Evolutionary conservation across 2,888 invertebrate genomes (phyloP).

Genomic region (Cartodere bifasciata): DNA sequence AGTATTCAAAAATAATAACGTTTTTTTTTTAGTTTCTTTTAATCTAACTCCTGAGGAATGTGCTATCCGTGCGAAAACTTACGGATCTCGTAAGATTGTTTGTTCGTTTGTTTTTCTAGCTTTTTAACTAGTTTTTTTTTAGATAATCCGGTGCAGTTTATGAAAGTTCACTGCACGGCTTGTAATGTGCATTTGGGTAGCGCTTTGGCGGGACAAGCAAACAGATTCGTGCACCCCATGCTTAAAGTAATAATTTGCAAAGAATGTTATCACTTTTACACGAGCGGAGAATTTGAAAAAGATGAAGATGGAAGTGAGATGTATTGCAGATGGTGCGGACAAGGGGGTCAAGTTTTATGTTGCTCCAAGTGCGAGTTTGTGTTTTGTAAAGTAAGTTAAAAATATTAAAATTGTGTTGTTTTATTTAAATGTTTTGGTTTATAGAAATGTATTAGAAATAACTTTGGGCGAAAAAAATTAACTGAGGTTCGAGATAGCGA

Average conservation of each 20-base stretch:
- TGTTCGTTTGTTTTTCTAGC: not conserved
- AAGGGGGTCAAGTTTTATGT: constrained; percentile 57
- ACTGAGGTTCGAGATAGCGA: constrained; percentile 62
- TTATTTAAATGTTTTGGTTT: constrained; percentile 23
- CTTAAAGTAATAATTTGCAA: constrained; percentile 59
- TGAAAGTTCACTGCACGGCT: constrained; percentile 58
- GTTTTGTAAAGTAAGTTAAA: constrained; percentile 48
- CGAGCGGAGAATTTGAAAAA: constrained; percentile 69
- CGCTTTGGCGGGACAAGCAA: constrained; percentile 47
- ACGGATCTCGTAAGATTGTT: constrained; percentile 19
- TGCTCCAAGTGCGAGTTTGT: constrained; percentile 64
- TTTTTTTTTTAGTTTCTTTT: constrained; percentile 21
- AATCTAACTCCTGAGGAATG: constrained; percentile 24
- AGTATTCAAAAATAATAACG: constrained; percentile 4
- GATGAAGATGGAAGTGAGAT: constrained; percentile 74
- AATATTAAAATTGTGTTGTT: not conserved
- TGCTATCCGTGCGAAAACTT: constrained; percentile 19
- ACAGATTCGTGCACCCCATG: constrained; percentile 61
- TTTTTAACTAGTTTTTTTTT: constrained; percentile 8
- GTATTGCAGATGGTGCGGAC: constrained; percentile 75
- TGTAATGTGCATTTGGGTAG: constrained; percentile 66
- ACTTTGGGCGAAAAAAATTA: constrained; percentile 52
- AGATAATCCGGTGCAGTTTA: constrained; percentile 38
- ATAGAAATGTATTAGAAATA: constrained; percentile 62
- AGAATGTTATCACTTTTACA: constrained; percentile 63